Percentiles rank a stretch among this genome's conserved stretches.
These are phyloP conservation scores for Zenarchopterus dispar DNA, from an alignment of 2,797 vertebrate genomes.

Conservation along the genomic window DNA sequence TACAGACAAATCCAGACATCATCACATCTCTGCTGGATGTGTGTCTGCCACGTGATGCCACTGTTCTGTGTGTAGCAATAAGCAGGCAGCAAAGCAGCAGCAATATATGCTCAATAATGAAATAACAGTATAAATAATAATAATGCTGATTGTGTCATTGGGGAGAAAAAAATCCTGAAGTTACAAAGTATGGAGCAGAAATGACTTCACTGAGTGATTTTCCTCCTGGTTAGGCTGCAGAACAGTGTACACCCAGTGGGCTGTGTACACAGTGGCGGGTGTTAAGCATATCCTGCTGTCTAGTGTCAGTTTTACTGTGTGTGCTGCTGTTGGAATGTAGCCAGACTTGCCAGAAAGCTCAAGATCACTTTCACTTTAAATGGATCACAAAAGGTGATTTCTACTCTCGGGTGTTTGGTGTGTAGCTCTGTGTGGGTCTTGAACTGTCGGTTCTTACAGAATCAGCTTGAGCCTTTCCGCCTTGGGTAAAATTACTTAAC, in stretches of 20 bases:
- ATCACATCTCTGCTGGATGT: constrained; percentile 55
- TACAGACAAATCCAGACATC: constrained; percentile 74
- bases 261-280: constrained; percentile 71
- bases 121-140: too few species aligned
- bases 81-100: constrained; percentile 56
- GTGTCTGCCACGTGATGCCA: constrained; percentile 37
- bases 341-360: constrained; percentile 66
- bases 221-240: constrained; percentile 63
- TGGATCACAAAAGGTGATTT: constrained; percentile 77
- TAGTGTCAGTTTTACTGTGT: constrained; percentile 70
- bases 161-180: constrained; percentile 39
- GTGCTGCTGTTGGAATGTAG: constrained; percentile 59
- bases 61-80: constrained; percentile 27
- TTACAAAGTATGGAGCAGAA: constrained; percentile 53
- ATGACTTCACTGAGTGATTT: constrained; percentile 68
- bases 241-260: constrained; percentile 58
- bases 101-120: constrained; percentile 34
- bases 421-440: constrained; percentile 46
- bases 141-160: constrained; percentile 62
- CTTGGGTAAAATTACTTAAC: constrained; percentile 87
- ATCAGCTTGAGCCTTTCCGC: constrained; percentile 87
- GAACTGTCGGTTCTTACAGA: constrained; percentile 71
- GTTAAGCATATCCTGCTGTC: constrained; percentile 71
- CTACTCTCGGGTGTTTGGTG: constrained; percentile 51
- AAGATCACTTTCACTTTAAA: constrained; percentile 68